Base-by-base conservation (phyloP, 2,888 invertebrate species). In the Mantis religiosa region DNA sequence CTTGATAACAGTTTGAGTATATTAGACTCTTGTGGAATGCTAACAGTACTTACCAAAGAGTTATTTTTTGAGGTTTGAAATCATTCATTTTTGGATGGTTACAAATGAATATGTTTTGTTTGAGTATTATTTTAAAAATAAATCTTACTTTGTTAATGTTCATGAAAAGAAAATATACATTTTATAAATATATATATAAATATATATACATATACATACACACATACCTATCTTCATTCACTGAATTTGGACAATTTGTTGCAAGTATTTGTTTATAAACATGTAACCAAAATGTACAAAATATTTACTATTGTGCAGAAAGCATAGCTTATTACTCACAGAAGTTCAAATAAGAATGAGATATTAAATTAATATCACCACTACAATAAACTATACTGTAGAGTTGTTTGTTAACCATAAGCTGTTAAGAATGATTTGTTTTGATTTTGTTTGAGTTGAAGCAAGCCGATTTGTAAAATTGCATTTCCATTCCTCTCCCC, bases 341-440 rank as follows among this genome's bases (percentile, higher is more conserved):
- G 82, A 87, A 82, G 54, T 81, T 87, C 82, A 85, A 89, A 88
- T 41, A 88, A 81, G n/a, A 85, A 85, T 89, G 89, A 88, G 90
- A 89, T 90, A 90, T 90, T 90, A 90, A 89, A 90, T 90, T 90
- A 89, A 90, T 90, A 90, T 90, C 90, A 89, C 84, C 88, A 89
- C 87, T 90, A 89, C 84, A 90, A 89, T 90, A 90, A 89, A 90
- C 89, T 88, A 83, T 86, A 28, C 86, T 71, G 86, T 86, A 20
- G 81, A 25, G 81, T 86, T 86, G 81, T 86, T 71, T 84, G 85
- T 88, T 54, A 88, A 34, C 30, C 25, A 27, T 83, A 25, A 34
- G 41, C 28, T 86, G 85, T n/a, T 47, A 86, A 47, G 41, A 41
- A 12, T 34, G 28, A 27, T 83, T 47, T 47, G 41, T 54, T 86